Percentiles rank a stretch among this genome's conserved stretches.
Conservation (phyloP, 1,140 invertebrate species). For the Epicauta chinensis region DNA sequence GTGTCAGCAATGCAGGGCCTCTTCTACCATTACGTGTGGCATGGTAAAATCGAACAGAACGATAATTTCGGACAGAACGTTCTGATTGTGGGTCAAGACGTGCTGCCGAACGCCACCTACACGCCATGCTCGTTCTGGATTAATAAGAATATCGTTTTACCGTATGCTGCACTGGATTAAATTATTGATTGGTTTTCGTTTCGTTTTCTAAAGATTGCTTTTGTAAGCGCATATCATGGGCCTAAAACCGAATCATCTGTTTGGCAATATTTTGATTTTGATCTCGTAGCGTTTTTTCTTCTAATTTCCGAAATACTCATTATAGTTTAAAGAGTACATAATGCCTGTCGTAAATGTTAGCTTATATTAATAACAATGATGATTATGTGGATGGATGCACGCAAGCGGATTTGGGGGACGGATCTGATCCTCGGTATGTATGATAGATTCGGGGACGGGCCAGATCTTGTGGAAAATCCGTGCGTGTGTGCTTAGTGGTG, state of each 20-base stretch:
- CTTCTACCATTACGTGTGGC: slow-evolving; percentile 74
- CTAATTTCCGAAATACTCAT: neutral
- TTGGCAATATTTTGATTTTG: neutral
- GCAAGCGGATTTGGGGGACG: too few species aligned
- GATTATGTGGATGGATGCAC: too few species aligned
- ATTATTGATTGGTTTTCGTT: too few species aligned
- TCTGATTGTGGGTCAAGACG: slow-evolving; percentile 62
- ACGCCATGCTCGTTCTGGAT: slow-evolving; percentile 71
- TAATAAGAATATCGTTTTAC: slow-evolving; percentile 62
- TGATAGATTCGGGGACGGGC: too few species aligned
- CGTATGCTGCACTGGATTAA: slow-evolving; percentile 58
- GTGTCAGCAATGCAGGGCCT: slow-evolving; percentile 72
- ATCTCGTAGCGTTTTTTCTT: neutral
- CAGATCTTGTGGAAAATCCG: too few species aligned
- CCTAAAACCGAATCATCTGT: too few species aligned
- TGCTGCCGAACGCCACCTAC: slow-evolving; percentile 53
- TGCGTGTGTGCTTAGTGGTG: too few species aligned
- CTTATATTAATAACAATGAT: too few species aligned
- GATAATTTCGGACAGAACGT: slow-evolving; percentile 48
- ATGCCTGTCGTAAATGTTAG: neutral
- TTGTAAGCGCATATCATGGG: neutral
- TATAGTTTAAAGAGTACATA: neutral
- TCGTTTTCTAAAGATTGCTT: neutral
- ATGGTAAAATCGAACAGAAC: slow-evolving; percentile 55
- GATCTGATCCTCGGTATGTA: too few species aligned